Conservation (phyloP, 2,888 invertebrate genomes). For the Azorinus chamasolen region DNA sequence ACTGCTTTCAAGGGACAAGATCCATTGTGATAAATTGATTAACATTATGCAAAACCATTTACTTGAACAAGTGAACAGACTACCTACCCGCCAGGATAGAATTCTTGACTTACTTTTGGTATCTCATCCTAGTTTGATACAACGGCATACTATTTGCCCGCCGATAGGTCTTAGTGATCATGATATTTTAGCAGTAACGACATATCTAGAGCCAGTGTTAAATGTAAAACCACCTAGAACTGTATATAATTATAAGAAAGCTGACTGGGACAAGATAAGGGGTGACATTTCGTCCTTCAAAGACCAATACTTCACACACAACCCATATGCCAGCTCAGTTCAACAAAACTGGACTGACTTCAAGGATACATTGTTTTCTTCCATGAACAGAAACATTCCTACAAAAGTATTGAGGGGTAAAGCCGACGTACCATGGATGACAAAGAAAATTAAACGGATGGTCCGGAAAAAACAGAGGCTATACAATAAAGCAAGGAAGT, state of each 20-base stretch:
- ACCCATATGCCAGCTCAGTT: not conserved
- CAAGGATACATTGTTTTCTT: constrained; percentile 6
- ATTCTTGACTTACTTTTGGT: constrained; percentile 14
- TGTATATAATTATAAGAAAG: constrained; percentile 26
- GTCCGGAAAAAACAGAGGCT: constrained; percentile 16
- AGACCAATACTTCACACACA: constrained; percentile 5
- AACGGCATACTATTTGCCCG: constrained; percentile 6
- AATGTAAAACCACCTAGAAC: constrained; percentile 10
- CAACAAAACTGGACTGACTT: constrained; percentile 6
- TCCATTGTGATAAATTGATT: constrained; percentile 16
- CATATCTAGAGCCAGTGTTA: not conserved
- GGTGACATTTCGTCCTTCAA: not conserved
- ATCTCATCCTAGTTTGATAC: constrained; percentile 11
- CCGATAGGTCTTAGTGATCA: constrained; percentile 29
- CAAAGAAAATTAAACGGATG: constrained; percentile 17
- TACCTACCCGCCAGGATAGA: constrained; percentile 13
- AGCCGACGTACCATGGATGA: constrained; percentile 10
- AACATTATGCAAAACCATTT: constrained; percentile 1
- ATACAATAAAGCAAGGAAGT: constrained; percentile 14
- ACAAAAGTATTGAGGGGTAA: constrained; percentile 5
- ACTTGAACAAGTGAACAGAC: constrained; percentile 16
- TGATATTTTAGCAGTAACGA: constrained; percentile 18
- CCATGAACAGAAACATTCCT: not conserved
- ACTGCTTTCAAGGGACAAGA: constrained; percentile 41
- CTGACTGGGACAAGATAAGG: constrained; percentile 17